A percentile compares a stretch with the other conserved stretches of the same genome.
phyloP scores from a whole-genome alignment of 2,113 vertebrate genomes.

The Synodontis membranacea region DNA sequence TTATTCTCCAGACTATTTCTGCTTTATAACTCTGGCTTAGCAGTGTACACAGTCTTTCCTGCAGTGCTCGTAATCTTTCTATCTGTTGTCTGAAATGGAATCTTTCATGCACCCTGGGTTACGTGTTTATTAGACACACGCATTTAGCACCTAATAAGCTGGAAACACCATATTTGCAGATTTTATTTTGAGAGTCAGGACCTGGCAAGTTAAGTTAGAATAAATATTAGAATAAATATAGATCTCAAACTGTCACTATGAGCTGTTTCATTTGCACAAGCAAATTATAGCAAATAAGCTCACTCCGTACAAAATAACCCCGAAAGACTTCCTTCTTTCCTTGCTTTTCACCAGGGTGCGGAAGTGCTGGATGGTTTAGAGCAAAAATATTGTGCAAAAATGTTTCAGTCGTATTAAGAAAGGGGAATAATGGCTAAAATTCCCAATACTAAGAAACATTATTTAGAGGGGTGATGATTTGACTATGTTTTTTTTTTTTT shows the following conservation, averaged over 20 bases:
- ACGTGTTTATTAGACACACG: background rate
- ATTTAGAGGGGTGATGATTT: background rate
- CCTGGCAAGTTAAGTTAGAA: background rate
- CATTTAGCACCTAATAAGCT: background rate
- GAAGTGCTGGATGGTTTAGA: background rate
- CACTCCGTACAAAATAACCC: background rate
- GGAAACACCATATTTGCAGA: background rate
- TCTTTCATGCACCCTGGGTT: background rate
- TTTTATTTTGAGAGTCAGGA: background rate
- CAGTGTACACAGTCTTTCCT: background rate
- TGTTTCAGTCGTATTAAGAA: background rate
- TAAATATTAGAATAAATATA: conserved; percentile 3
- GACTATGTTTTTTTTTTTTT: background rate
- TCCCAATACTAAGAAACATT: background rate
- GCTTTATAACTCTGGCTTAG: background rate
- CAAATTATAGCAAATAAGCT: background rate
- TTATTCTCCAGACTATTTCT: background rate
- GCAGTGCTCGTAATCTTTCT: background rate
- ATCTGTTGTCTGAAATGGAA: background rate
- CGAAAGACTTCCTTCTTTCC: background rate
- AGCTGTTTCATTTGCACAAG: background rate
- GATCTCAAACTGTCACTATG: background rate
- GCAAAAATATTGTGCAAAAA: background rate
- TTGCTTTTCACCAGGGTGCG: background rate
- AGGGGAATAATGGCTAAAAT: background rate